phyloP scores from a whole-genome alignment of 2,113 vertebrate species.

The Cygnus buccinator region DNA sequence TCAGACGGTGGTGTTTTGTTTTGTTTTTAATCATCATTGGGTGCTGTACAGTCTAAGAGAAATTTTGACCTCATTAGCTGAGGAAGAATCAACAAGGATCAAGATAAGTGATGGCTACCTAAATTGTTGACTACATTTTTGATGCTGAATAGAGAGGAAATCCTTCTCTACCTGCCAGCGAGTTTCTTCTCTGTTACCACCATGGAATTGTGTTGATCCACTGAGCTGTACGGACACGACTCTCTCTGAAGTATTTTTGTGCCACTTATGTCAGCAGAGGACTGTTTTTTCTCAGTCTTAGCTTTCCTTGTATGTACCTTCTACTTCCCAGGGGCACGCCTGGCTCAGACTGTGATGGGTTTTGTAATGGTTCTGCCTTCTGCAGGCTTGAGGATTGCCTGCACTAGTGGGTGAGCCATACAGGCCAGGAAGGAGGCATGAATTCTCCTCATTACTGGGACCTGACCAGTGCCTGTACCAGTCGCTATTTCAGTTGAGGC shows the following conservation, averaged over 20 bases:
- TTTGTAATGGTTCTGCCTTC: neutral
- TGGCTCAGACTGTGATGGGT: neutral
- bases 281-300: neutral
- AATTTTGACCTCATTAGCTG: neutral
- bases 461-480: neutral
- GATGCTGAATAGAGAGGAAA: neutral
- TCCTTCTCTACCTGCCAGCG: neutral
- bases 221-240: neutral
- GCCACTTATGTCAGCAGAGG: neutral
- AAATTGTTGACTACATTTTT: neutral
- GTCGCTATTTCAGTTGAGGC: neutral
- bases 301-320: neutral
- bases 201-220: rapidly evolving
- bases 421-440: neutral
- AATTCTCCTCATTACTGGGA: neutral
- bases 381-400: neutral
- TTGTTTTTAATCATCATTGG: neutral
- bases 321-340: neutral
- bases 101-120: neutral
- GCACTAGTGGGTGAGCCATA: neutral
- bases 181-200: neutral
- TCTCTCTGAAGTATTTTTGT: neutral
- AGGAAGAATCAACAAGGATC: neutral
- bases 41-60: neutral
- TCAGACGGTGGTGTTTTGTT: neutral